Base-by-base conservation (phyloP, 2,888 invertebrate species). In the Lapara coniferarum region DNA sequence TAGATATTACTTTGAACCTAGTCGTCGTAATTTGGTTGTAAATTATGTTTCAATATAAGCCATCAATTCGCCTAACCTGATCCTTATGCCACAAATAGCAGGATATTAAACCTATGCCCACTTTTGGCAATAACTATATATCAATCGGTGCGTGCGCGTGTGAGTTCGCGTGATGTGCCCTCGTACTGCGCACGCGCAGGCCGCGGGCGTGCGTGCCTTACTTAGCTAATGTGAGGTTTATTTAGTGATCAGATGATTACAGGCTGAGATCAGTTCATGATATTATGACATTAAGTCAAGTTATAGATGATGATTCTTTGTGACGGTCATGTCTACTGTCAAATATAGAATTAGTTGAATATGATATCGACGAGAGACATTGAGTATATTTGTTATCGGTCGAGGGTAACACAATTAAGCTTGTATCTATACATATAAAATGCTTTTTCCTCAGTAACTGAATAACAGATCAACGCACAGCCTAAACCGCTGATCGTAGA, bases 161-260 rank as follows among this genome's bases (percentile, higher is more conserved):
- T 46, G 49, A 19, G 49, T 25, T 63, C 49, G 63, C 63, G 63
- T 63, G 63, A 19, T 46, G 16, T 46, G 49, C 63, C 49, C 63
- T 63, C 63, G 63, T 49, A 63, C 16, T 30, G 13, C 46, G 63
- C 63, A 49, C 63, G 63, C 63, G 63, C 63, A 12, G 63, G 63
- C 63, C 49, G 12, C 49, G 63, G 49, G 63, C 49, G 49, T 46
- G 63, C 63, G 63, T 63, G 63, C 63, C 19, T 57, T 46, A 63
- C 63, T 63, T 63, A 63, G 49, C 49, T 63, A 63, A 63, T 63
- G 63, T 63, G 19, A 63, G 63, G 63, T 63, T 63, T 63, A 63
- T 63, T 63, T 63, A 63, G 19, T 19, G 19, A 7, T 49, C 63
- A 46, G 19, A 16, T 63, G 63, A 46, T 63, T 63, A 63, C 19